phyloP scores from a whole-genome alignment of 2,888 invertebrate species.

The Tipula helvola region DNA sequence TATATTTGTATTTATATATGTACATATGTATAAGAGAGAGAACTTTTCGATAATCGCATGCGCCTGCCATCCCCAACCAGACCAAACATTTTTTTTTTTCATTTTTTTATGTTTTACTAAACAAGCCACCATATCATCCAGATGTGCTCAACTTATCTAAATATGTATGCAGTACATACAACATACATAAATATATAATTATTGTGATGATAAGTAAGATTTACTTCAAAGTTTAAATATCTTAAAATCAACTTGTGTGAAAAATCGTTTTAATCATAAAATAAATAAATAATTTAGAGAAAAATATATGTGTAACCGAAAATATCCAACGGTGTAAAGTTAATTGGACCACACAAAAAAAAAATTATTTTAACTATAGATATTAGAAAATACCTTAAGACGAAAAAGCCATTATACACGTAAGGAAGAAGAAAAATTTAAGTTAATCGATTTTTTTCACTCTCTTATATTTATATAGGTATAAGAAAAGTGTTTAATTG shows the following conservation, averaged over 20 bases:
- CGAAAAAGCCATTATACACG: background rate
- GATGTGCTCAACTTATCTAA: background rate
- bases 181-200: background rate
- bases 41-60: background rate
- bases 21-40: background rate
- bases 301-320: background rate
- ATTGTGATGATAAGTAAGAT: background rate
- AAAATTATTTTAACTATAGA: background rate
- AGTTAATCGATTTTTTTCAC: background rate
- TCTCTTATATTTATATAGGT: background rate
- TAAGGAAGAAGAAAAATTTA: background rate
- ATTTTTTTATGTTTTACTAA: background rate
- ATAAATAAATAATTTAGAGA: background rate
- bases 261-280: background rate
- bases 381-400: background rate
- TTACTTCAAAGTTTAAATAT: background rate
- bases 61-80: background rate
- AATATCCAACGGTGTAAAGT: constrained; percentile 1
- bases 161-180: background rate
- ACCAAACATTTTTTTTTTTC: background rate
- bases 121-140: background rate
- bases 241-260: background rate
- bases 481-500: background rate
- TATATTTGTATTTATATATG: background rate
- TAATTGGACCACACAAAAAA: constrained; percentile 6